Conservation (phyloP, 2,797 vertebrate species). For the Acropternis orthonyx region DNA sequence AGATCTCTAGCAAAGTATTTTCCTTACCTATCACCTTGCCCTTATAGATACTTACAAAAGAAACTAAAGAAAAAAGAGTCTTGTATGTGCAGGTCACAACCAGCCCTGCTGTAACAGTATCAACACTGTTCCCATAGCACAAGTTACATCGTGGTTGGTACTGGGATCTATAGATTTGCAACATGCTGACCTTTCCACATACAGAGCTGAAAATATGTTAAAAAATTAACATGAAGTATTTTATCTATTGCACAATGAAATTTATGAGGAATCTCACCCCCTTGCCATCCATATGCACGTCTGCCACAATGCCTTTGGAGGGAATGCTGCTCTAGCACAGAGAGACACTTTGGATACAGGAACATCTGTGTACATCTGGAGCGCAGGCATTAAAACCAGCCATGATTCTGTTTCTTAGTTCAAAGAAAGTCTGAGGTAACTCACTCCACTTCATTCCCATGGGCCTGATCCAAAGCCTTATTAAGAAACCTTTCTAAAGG, state of each 20-base stretch:
- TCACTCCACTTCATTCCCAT: neutral
- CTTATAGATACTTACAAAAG: neutral
- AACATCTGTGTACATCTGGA: slow-evolving; percentile 47
- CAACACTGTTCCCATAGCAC: neutral
- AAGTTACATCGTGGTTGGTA: neutral
- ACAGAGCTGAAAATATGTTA: neutral
- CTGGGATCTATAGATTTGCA: neutral
- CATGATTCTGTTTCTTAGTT: slow-evolving; percentile 16
- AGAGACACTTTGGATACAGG: neutral
- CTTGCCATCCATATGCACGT: neutral
- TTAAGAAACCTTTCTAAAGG: neutral
- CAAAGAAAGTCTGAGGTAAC: slow-evolving; percentile 24
- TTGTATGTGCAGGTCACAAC: neutral
- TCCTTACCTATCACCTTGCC: neutral
- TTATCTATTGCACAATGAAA: neutral
- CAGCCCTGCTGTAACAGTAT: neutral
- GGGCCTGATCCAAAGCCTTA: slow-evolving; percentile 17
- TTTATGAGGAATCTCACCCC: neutral
- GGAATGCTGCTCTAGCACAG: neutral
- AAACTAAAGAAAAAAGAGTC: neutral
- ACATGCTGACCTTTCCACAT: neutral
- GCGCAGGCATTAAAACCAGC: slow-evolving; percentile 6
- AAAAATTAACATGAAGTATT: neutral
- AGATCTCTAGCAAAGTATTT: neutral
- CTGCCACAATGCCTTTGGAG: neutral